Base-by-base conservation (phyloP, 2,888 invertebrate species). In the Tipula unca region DNA sequence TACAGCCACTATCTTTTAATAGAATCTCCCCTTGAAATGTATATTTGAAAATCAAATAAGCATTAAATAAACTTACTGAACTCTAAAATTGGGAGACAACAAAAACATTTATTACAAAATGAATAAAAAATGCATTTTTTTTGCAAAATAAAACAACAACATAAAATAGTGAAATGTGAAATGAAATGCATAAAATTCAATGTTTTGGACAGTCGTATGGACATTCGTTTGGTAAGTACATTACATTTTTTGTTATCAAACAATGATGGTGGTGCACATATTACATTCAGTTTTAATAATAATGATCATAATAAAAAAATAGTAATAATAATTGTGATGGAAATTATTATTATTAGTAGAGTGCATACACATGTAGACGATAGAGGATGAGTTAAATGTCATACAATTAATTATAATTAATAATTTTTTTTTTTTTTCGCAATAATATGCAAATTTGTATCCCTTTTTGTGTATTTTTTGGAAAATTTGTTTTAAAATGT, bases 321-420 rank as follows among this genome's bases (percentile, higher is more conserved):
- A 69, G 25, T 69, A 20, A 69, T 69, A 69, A 69, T 69, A 69
- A 69, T 69, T 69, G n/a, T 69, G 69, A 69, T 69, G 25, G 69
- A 69, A 69, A 69, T 25, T 69, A 69, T 48, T 69, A 69, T 69
- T 48, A 48, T 48, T 48, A 69, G 20, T 69, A 6, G 69, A 25
- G 69, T 69, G 25, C 69, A 69, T 6, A 17, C n/a, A 48, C n/a
- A 48, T 17, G n/a, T 17, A 69, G 10, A 20, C 25, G 48, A 25
- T 4, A 25, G 69, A 69, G 69, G 69, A 69, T 69, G 69, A 69
- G 69, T 69, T 69, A 69, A 69, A 69, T 69, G 69, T 69, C 69
- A 69, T 69, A 69, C 69, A 69, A 69, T 69, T 69, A 69, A 69
- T 69, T 69, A 69, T 69, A 69, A 69, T 69, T 69, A 69, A 69